Conservation (phyloP, 1,140 invertebrate species). For the Battus philenor region DNA sequence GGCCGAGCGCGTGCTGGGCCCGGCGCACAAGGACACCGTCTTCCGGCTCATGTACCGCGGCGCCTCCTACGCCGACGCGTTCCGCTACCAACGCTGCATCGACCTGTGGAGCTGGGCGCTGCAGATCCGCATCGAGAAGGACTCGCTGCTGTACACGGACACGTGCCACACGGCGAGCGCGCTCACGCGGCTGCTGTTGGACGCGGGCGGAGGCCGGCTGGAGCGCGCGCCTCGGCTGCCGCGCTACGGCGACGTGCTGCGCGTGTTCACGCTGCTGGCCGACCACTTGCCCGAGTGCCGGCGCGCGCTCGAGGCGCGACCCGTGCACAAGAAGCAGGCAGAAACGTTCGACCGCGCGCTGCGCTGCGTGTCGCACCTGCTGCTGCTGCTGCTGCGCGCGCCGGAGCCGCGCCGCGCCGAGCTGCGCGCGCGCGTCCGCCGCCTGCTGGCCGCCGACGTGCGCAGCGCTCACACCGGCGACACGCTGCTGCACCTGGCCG, state of each 20-base stretch:
- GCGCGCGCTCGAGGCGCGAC: slow-evolving; percentile 80
- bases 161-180: slow-evolving; percentile 88
- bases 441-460: slow-evolving; percentile 78
- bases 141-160: slow-evolving; percentile 83
- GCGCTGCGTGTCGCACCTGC: slow-evolving; percentile 87
- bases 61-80: slow-evolving; percentile 90
- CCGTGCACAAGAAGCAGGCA: slow-evolving; percentile 85
- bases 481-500: slow-evolving; percentile 87
- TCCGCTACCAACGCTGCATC: slow-evolving; percentile 90
- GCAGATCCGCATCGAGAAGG: slow-evolving; percentile 86
- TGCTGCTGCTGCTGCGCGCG: slow-evolving; percentile 72
- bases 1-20: slow-evolving; percentile 87
- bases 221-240: slow-evolving; percentile 76
- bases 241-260: slow-evolving; percentile 83
- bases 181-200: slow-evolving; percentile 85
- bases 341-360: slow-evolving; percentile 89
- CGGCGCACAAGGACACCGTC: slow-evolving; percentile 90
- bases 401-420: slow-evolving; percentile 11
- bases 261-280: slow-evolving; percentile 79
- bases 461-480: slow-evolving; percentile 84
- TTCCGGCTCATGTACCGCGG: slow-evolving; percentile 82
- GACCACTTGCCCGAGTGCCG: slow-evolving; percentile 76
- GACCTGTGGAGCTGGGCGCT: slow-evolving; percentile 89
- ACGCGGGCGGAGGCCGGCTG: slow-evolving; percentile 82
- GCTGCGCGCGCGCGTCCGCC: slow-evolving; percentile 26